These are phyloP conservation scores for Trichopria drosophilae DNA, from an alignment of 2,888 invertebrate species.

Conservation along the genomic window DNA sequence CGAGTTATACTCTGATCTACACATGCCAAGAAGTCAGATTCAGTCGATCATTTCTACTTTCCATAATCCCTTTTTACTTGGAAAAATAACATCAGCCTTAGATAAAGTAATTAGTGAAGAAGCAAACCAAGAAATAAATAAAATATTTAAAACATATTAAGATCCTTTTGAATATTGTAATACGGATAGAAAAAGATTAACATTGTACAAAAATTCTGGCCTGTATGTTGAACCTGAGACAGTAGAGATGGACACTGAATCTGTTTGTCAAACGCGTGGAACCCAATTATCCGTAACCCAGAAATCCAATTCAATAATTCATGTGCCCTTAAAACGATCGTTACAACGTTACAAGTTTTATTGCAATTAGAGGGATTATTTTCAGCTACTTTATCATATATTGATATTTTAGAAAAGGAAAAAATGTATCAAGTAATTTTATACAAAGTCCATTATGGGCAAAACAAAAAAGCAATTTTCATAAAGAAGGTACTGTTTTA, in stretches of 20 bases:
- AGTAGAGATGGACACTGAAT: too few relatives aligned
- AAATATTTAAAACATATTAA: too few relatives aligned
- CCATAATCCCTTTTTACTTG: background rate
- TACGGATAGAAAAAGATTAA: constrained; percentile 5
- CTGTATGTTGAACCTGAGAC: constrained; percentile 9
- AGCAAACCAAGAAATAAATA: too few relatives aligned
- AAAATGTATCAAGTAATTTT: constrained; percentile 1
- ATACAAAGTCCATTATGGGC: constrained; percentile 8
- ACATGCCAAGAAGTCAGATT: constrained; percentile 2
- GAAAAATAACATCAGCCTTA: too few relatives aligned
- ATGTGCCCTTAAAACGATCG: constrained; percentile 8
- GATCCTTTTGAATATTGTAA: constrained; percentile 5
- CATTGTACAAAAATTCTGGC: constrained; percentile 3
- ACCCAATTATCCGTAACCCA: background rate
- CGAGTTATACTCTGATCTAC: constrained; percentile 7
- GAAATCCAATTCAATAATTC: background rate
- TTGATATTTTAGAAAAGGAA: constrained; percentile 9
- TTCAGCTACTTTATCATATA: constrained; percentile 5
- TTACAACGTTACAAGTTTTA: constrained; percentile 4
- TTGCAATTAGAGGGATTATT: constrained; percentile 10
- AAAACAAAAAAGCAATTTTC: constrained; percentile 1
- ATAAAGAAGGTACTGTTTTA: constrained; percentile 3
- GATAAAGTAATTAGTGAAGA: too few relatives aligned
- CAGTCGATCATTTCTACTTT: constrained; percentile 1
- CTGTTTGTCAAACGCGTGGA: too few relatives aligned